Evolutionary conservation across 2,797 vertebrate species (phyloP).

Genomic region (Hyperoplus lanceolatus): DNA sequence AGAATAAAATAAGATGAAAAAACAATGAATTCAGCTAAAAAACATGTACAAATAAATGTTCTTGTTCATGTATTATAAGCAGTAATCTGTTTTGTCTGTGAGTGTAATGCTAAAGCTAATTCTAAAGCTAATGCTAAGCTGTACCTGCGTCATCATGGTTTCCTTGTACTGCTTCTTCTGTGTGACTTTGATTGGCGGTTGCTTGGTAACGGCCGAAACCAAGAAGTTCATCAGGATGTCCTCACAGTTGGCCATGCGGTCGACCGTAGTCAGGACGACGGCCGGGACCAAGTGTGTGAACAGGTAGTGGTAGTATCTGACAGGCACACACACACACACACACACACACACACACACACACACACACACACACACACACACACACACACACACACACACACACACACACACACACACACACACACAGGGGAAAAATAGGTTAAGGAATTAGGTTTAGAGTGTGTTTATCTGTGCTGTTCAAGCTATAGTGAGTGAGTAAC

Average conservation of each 20-base stretch:
- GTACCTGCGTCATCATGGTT: constrained; percentile 83
- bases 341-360: too few species aligned
- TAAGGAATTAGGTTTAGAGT: too few species aligned
- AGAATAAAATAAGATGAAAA: too few species aligned
- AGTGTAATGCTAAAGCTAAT: not conserved
- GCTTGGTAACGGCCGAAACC: constrained; percentile 90
- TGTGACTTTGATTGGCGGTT: constrained; percentile 93
- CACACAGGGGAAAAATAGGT: too few species aligned
- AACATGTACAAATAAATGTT: too few species aligned
- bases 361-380: too few species aligned
- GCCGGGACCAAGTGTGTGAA: constrained; percentile 88
- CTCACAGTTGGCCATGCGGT: constrained; percentile 87
- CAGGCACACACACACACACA: constrained; percentile 10
- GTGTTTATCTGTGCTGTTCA: too few species aligned
- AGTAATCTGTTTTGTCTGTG: not conserved
- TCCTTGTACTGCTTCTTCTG: constrained; percentile 90
- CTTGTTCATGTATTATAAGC: too few species aligned
- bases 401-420: too few species aligned
- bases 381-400: too few species aligned
- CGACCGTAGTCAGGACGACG: constrained; percentile 86
- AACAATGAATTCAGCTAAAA: too few species aligned
- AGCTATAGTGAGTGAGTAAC: too few species aligned
- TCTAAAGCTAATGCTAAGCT: not conserved
- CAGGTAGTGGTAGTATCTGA: constrained; percentile 93
- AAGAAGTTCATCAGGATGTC: constrained; percentile 95